Evolutionary conservation across 1,140 invertebrate species (phyloP).

Genomic region (Chironomus striatipennis): DNA sequence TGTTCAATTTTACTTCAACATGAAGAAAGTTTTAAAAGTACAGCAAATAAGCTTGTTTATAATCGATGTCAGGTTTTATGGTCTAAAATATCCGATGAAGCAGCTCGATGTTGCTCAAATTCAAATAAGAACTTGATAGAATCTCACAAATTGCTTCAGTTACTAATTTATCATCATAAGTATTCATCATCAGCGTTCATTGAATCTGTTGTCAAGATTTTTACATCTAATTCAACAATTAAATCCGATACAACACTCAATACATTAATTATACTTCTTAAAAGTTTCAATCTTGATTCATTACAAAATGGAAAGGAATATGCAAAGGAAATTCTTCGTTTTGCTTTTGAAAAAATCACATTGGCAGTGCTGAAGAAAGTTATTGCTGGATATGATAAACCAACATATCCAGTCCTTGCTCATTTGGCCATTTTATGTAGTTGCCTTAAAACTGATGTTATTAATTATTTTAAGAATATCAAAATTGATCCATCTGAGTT

Average conservation of each 20-base stretch:
- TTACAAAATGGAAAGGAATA: neutral
- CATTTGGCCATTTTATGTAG: constrained; percentile 17
- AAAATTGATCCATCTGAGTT: constrained; percentile 1
- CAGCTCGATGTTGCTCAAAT: neutral
- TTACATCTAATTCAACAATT: constrained; percentile 27
- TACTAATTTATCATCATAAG: constrained; percentile 31
- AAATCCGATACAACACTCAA: constrained; percentile 27
- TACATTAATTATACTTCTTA: neutral
- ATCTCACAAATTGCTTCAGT: constrained; percentile 33
- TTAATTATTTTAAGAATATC: neutral
- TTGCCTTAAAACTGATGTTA: neutral
- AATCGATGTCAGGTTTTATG: neutral
- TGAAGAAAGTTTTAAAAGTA: neutral
- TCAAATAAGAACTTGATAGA: neutral
- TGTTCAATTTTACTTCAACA: neutral
- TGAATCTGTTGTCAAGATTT: constrained; percentile 38
- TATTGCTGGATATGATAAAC: neutral
- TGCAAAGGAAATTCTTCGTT: neutral
- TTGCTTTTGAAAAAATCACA: neutral
- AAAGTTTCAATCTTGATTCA: neutral
- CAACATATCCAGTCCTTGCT: neutral
- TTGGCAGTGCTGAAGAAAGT: neutral
- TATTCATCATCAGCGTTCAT: constrained; percentile 29
- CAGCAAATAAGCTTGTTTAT: neutral
- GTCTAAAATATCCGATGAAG: neutral